A percentile compares a stretch with the other conserved stretches of the same genome.
These are phyloP conservation scores for Bombus fervidus DNA, from an alignment of 1,140 invertebrate genomes.

Conservation along the genomic window DNA sequence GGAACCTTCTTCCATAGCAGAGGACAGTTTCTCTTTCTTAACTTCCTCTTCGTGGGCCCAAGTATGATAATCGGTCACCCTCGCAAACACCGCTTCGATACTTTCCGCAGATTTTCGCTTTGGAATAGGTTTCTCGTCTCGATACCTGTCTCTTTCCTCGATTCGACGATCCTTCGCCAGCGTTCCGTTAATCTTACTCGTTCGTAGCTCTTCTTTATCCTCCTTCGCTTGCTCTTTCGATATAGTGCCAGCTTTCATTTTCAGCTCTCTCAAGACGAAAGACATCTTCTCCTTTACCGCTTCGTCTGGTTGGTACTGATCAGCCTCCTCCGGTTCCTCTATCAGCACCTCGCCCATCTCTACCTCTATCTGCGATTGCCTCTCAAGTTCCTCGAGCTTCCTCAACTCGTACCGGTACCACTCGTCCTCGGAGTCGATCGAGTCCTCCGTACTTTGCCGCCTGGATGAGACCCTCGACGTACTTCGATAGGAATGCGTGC, in stretches of 20 bases:
- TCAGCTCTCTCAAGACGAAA: slow-evolving; percentile 88
- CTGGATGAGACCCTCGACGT: slow-evolving; percentile 93
- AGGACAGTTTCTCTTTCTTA: slow-evolving; percentile 82
- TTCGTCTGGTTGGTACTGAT: slow-evolving; percentile 85
- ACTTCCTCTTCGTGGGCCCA: slow-evolving; percentile 79
- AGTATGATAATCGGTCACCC: slow-evolving; percentile 82
- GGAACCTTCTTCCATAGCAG: slow-evolving; percentile 82
- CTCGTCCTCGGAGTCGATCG: slow-evolving; percentile 96
- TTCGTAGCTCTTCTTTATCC: slow-evolving; percentile 66
- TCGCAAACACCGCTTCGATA: slow-evolving; percentile 80
- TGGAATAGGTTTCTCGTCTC: slow-evolving; percentile 77
- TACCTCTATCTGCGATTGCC: slow-evolving; percentile 86
- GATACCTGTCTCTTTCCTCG: slow-evolving; percentile 68
- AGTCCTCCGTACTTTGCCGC: slow-evolving; percentile 95
- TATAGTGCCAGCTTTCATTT: slow-evolving; percentile 85
- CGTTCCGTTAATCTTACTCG: slow-evolving; percentile 71
- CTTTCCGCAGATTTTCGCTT: slow-evolving; percentile 78
- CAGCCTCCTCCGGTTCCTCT: slow-evolving; percentile 84
- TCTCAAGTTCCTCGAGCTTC: slow-evolving; percentile 93
- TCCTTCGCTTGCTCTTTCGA: slow-evolving; percentile 59
- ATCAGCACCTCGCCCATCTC: slow-evolving; percentile 85
- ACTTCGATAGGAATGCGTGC: slow-evolving; percentile 93
- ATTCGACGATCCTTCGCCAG: slow-evolving; percentile 69
- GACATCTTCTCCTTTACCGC: slow-evolving; percentile 90
- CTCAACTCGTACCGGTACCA: slow-evolving; percentile 95